A percentile compares a stretch with the other conserved stretches of the same genome.
phyloP scores from a whole-genome alignment of 1,140 invertebrate genomes.

The Drosophila pachea region DNA sequence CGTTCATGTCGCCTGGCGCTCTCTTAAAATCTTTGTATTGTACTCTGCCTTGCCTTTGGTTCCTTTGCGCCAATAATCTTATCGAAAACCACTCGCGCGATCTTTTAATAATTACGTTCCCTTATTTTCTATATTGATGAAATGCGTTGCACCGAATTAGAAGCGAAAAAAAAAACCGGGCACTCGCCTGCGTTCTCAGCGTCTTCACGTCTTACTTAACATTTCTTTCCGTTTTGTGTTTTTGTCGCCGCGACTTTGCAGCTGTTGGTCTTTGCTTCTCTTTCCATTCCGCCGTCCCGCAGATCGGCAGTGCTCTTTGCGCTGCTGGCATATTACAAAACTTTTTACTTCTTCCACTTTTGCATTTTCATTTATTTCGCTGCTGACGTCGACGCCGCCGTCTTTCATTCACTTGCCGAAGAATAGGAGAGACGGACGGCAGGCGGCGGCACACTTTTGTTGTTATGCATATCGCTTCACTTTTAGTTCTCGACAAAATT shows the following conservation, averaged over 20 bases:
- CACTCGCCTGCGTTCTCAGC: too few species aligned
- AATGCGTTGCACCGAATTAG: neutral
- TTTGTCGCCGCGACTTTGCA: slow-evolving; percentile 15
- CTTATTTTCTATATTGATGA: neutral
- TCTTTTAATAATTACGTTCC: neutral
- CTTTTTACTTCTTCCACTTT: slow-evolving; percentile 39
- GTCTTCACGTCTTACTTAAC: too few species aligned
- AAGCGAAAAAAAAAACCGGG: too few species aligned
- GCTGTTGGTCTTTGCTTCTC: slow-evolving; percentile 7
- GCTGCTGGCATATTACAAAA: slow-evolving; percentile 39
- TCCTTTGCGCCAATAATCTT: too few species aligned
- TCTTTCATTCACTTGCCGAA: slow-evolving; percentile 18
- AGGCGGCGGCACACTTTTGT: slow-evolving; percentile 1
- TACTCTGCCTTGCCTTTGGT: too few species aligned
- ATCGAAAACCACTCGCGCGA: neutral
- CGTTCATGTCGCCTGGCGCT: slow-evolving; percentile 22
- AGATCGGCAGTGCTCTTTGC: neutral
- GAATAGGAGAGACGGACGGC: neutral
- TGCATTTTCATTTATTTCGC: slow-evolving; percentile 40
- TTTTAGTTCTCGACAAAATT: slow-evolving; percentile 36
- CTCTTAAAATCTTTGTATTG: slow-evolving; percentile 9
- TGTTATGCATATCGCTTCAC: slow-evolving; percentile 23
- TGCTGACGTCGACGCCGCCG: slow-evolving; percentile 15
- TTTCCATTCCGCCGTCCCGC: neutral
- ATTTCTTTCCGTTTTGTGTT: neutral